Percentiles rank a stretch among this genome's conserved stretches.
Conservation (phyloP, 2,113 vertebrate species). For the Zosterops lateralis region DNA sequence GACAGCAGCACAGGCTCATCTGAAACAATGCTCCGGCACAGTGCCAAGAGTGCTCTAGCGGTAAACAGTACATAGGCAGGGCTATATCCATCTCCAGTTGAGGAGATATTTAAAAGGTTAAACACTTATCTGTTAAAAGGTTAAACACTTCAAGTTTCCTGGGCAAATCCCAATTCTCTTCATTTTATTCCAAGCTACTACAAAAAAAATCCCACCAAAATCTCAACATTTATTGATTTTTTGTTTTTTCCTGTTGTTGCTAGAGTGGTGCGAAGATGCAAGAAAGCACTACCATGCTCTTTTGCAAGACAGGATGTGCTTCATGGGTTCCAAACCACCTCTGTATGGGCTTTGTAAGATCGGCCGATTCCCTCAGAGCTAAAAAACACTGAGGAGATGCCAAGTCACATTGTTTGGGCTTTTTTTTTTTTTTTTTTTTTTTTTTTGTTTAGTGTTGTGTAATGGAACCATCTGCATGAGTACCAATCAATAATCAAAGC, state of each 20-base stretch:
- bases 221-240: background rate
- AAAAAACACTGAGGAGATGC: background rate
- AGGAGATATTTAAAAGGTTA: background rate
- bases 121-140: background rate
- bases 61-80: background rate
- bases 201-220: background rate
- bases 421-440: background rate
- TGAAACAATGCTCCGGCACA: background rate
- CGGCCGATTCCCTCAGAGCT: background rate
- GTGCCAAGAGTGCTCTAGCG: background rate
- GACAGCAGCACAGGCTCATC: background rate
- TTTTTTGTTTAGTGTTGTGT: background rate
- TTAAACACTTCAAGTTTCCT: background rate
- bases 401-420: background rate
- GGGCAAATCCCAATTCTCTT: background rate
- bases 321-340: background rate
- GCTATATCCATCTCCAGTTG: background rate
- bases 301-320: background rate
- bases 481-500: conserved; percentile 15
- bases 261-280: background rate
- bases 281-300: background rate
- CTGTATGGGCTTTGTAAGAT: background rate
- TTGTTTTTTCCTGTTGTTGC: background rate
- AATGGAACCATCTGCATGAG: background rate
- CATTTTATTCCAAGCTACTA: background rate